Evolutionary conservation across 30 jellyfish, hydroid and myxozoan genomes (phyloP), one percentile per base, ranked within the genome.

Genomic region (Aurelia coerulea): DNA sequence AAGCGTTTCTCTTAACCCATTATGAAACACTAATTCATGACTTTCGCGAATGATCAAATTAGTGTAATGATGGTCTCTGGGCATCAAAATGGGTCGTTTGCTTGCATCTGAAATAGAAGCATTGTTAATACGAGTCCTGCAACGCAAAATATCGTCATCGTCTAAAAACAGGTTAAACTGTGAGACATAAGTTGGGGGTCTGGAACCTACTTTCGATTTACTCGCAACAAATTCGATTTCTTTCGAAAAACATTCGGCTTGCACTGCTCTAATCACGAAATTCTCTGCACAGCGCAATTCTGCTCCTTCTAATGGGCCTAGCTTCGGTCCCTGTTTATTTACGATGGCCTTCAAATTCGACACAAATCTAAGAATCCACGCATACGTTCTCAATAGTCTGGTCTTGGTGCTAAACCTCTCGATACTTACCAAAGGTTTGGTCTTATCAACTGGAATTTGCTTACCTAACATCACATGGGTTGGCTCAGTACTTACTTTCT

Each of bases 141-240:
- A 73, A 19, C 65, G 65, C 23, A 73, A 16, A 13, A 73, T 42
- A 49, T 49, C 37, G 18, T 73, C 69, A 73, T 49, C 49, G 10
- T 73, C 83, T 5, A 73, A 17, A 49, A 73, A 49, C 68, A 73
- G 71, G 49, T 73, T 73, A 53, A 73, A 73, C 37, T 73, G 83
- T 4, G 69, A 16, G 34, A 49, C 76, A 73, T 31, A 8, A 16
- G 0, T 18, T 19, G 83, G 83, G 29, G 58, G 29, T 68, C 29
- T 33, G 53, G 10, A 42, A 42, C 53, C 8, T 68, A 68, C 78
- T 9, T 68, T 68, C 12, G 42, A 14, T 32, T 68, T 31, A 68
- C 78, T 33, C 0, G 78, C 39, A 16, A 73, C 6, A 73, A 18
- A 73, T 19, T 49, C 59, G 14, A 34, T 73, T 73, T 37, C 46